Evolutionary conservation across 2,888 invertebrate species (phyloP).

Genomic region (Ommatoiulus sabulosus): DNA sequence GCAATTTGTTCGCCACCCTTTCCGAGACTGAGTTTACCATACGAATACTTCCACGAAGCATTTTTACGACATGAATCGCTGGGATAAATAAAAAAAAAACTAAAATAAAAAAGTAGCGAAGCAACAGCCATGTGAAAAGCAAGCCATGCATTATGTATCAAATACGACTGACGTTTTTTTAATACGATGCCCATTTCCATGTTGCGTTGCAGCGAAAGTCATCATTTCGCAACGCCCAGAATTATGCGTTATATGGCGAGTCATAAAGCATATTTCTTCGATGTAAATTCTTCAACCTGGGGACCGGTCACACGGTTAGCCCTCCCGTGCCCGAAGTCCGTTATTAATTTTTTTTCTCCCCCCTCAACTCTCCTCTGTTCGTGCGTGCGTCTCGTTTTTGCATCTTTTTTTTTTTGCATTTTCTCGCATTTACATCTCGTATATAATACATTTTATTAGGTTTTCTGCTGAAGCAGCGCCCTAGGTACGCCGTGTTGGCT

Average conservation of each 20-base stretch:
- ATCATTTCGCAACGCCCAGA: not conserved
- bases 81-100: not conserved
- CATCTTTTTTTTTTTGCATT: slow-evolving; percentile 29
- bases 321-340: not conserved
- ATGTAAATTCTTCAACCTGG: slow-evolving; percentile 40
- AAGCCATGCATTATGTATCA: slow-evolving; percentile 31
- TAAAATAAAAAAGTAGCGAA: not conserved
- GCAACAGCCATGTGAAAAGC: too few species aligned
- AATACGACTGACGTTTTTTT: not conserved
- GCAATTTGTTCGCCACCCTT: not conserved
- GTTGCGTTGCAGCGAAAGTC: not conserved
- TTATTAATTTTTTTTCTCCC: not conserved
- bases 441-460: not conserved
- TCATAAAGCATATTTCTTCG: not conserved
- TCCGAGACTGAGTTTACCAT: not conserved
- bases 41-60: not conserved
- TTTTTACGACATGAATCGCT: not conserved
- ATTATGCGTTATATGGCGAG: slow-evolving; percentile 23
- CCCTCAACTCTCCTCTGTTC: not conserved
- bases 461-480: not conserved
- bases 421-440: not conserved
- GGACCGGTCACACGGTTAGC: not conserved
- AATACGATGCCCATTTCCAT: not conserved
- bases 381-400: slow-evolving; percentile 15
- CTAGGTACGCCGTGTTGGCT: not conserved